Base-by-base conservation (phyloP, 2,888 invertebrate species). In the Mantis religiosa region DNA sequence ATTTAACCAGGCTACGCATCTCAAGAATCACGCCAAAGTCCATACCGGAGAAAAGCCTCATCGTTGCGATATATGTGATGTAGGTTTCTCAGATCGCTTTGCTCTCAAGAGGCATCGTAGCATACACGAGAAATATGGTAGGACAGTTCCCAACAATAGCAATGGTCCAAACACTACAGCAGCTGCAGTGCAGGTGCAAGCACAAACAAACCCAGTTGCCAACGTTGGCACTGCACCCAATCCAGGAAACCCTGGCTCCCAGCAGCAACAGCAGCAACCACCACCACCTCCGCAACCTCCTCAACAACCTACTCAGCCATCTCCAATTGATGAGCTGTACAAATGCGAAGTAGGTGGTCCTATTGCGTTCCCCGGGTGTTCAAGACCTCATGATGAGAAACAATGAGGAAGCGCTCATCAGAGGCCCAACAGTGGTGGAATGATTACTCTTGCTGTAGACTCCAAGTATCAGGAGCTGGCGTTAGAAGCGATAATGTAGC, bases 1-100 rank as follows among this genome's bases (percentile, higher is more conserved):
- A 89, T 98, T 98, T 93, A 97, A 97, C 92, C 97, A 97, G 93
- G 97, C 97, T 41, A 97, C 97, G 47, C 97, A 97, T 93, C 94
- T 97, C 90, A 97, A 97, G 93, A 98, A 97, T 93, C 97, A 98
- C 92, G 97, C 97, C 87, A 97, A 97, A 93, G 95, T 97, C 89
- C 97, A 97, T 93, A 96, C 96, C 0, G 97, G 97, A 3, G 97
- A 97, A 93, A 97, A 97, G 91, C 97, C 97, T 0, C 97, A 96
- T 93, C 96, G 97, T 92, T 97, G 97, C 93, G 97, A 97, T 93
- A 97, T 97, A 90, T 97, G 97, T 92, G 96, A 97, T 90, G 97
- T 97, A 84, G 97, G 97, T 88, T 97, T 98, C 92, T 97, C 97
- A 41, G 97, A 98, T 93, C 95, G 97, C 90, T 97, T 98, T 92